Evolutionary conservation across 2,888 invertebrate genomes (phyloP), one percentile per base, ranked within the genome.

Genomic region (Subacronicta megacephala): DNA sequence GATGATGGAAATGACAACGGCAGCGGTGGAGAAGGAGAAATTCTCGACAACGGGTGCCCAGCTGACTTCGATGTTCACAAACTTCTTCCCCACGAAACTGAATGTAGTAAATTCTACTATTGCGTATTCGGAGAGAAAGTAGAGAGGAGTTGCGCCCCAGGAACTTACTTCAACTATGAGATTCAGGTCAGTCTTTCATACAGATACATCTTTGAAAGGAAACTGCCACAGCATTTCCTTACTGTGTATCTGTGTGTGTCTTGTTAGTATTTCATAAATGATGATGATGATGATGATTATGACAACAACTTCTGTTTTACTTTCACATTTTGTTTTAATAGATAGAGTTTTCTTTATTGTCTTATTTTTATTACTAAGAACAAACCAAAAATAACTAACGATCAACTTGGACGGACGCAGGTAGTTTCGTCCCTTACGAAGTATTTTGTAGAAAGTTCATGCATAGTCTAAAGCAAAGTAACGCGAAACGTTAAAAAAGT

Each of bases 81-180:
- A 2, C 78, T 88, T 0, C 41, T 90, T 1, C 87, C 89, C 0
- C 85, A 88, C 9, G 85, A 82, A 16, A 69, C 69, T 0, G 64
- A 84, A 3, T 90, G 90, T 59, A 45, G 60, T 7, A 79, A 72
- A 36, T 90, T 81, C 75, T 90, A 88, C 66, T 72, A 84, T 41
- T 90, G 90, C 46, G 73, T 77, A 0, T 57, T 66, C 9, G 90
- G 89, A 5, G 58, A 80, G 1, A 70, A 71, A 17, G 72, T 82
- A 0, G 78, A 77, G 36, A 69, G 67, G 6, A 31, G 54, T 0
- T 90, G 90, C 31, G 69, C 75, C 0, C 43, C 71, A 0, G 86
- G 82, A 0, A 67, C 77, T 0, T 76, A 83, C 43, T 90, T 90
- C 77, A 86, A 88, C 49, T 77, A 80, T 7, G 43, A 29, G 0